Evolutionary conservation across 2,797 vertebrate species (phyloP), one percentile per base, ranked within the genome.

Genomic region (Helicolenus hilgendorfi): DNA sequence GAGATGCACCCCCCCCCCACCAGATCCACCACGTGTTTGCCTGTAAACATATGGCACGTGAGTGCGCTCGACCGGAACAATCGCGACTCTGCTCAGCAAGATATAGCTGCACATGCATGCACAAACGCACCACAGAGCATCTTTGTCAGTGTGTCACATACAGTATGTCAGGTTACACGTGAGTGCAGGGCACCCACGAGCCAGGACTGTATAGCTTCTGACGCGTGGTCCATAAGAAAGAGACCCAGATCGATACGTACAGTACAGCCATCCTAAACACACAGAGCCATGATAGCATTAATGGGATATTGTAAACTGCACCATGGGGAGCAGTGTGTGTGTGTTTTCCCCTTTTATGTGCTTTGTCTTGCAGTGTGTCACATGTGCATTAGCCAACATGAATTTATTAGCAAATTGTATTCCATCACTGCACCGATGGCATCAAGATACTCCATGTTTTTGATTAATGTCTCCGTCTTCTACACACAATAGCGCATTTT

Each of bases 21-120:
- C 2, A 2, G 2, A 3, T 15, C 15, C n/a, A 15, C 81, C 84
- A 90, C 83, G 56, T 86, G 89, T 10, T 38, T 53, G 84, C 92
- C 77, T 82, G 80, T 85, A 91, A 95, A 93, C 92, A 88, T 79
- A 62, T 62, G 81, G 70, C 92, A 94, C 65, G 93, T 92, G 90
- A 93, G 85, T 29, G 84, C 68, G 10, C 63, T 79, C 59, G 11
- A 65, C 79, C 18, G 71, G 79, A 89, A 87, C 4, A 15, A 78
- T 77, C 53, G 11, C 64, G 83, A 41, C 36, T 56, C 79, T 36
- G 62, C 58, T 45, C 53, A 11, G 58, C 58, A 11, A 35, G 15
- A 35, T 58, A 60, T 1, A 62, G 45, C 67, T 13, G 67, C 38
- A 26, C 84, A 80, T 26, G 77, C 27, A 45, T 62, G 76, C 76